These are phyloP conservation scores for Planococcus citri DNA, from an alignment of 1,140 invertebrate genomes.

Conservation along the genomic window DNA sequence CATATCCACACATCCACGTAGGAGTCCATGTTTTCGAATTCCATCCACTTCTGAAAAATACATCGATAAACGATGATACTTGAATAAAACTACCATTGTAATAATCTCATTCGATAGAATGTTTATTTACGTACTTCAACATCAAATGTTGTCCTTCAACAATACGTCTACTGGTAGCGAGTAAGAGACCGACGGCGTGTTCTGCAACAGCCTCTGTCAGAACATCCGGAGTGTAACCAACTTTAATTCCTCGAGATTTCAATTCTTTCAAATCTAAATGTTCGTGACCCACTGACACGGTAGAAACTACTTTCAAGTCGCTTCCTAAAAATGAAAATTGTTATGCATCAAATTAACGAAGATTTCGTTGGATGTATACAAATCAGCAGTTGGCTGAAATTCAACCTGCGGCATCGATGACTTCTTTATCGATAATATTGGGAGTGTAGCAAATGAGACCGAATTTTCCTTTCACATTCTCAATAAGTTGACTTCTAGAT, in stretches of 20 bases:
- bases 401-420: conserved; percentile 44
- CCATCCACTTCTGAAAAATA: conserved; percentile 67
- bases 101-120: too few relatives aligned
- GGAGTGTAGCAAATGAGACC: conserved; percentile 65
- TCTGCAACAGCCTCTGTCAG: conserved; percentile 89
- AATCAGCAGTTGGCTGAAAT: too few relatives aligned
- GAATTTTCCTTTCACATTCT: conserved; percentile 54
- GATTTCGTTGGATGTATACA: background rate
- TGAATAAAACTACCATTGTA: too few relatives aligned
- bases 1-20: conserved; percentile 76
- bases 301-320: conserved; percentile 71
- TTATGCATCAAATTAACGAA: too few relatives aligned
- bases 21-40: conserved; percentile 74
- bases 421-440: conserved; percentile 70
- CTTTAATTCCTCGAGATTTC: conserved; percentile 49
- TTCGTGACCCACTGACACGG: conserved; percentile 85
- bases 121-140: too few relatives aligned
- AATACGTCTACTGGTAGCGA: conserved; percentile 66
- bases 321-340: conserved; percentile 42
- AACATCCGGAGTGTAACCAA: conserved; percentile 83
- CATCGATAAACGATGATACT: too few relatives aligned
- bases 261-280: conserved; percentile 62
- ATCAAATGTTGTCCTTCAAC: conserved; percentile 42
- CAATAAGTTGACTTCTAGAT: conserved; percentile 48
- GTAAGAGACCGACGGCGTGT: conserved; percentile 61